These are phyloP conservation scores for Saturnia pavonia DNA, from an alignment of 2,888 invertebrate genomes.

Conservation along the genomic window DNA sequence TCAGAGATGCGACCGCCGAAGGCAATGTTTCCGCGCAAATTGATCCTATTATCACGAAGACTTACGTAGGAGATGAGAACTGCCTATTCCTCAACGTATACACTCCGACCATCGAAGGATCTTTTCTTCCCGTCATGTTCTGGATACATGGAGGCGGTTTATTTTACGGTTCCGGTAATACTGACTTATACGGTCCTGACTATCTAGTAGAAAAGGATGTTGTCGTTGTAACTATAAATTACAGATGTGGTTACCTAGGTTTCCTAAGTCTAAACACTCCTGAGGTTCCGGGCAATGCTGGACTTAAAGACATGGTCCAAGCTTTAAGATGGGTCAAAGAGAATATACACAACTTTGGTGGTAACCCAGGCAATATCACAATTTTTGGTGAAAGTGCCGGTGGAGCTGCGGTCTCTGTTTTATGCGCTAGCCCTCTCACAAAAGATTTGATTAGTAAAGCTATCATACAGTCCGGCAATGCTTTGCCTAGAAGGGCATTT, in stretches of 20 bases:
- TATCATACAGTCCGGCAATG: constrained; percentile 68
- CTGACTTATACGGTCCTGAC: constrained; percentile 73
- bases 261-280: constrained; percentile 70
- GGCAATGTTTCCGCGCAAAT: constrained; percentile 83
- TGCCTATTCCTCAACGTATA: constrained; percentile 87
- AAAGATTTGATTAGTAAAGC: constrained; percentile 64
- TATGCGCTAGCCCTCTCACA: constrained; percentile 65
- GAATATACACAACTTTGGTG: constrained; percentile 70
- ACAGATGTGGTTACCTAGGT: constrained; percentile 73
- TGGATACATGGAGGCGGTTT: constrained; percentile 82
- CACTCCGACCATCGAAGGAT: constrained; percentile 80
- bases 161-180: constrained; percentile 76
- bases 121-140: constrained; percentile 80
- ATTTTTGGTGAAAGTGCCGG: constrained; percentile 71
- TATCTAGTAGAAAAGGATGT: constrained; percentile 81
- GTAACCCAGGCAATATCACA: constrained; percentile 68
- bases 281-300: constrained; percentile 74
- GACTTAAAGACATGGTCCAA: constrained; percentile 66
- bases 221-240: constrained; percentile 80
- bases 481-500: constrained; percentile 44
- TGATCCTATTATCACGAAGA: constrained; percentile 60
- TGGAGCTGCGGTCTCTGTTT: constrained; percentile 47
- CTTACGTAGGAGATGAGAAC: constrained; percentile 82
- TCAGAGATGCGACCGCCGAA: constrained; percentile 83
- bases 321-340: constrained; percentile 70